phyloP scores from a whole-genome alignment of 2,113 vertebrate genomes.

The Benitochromis conjunctus region DNA sequence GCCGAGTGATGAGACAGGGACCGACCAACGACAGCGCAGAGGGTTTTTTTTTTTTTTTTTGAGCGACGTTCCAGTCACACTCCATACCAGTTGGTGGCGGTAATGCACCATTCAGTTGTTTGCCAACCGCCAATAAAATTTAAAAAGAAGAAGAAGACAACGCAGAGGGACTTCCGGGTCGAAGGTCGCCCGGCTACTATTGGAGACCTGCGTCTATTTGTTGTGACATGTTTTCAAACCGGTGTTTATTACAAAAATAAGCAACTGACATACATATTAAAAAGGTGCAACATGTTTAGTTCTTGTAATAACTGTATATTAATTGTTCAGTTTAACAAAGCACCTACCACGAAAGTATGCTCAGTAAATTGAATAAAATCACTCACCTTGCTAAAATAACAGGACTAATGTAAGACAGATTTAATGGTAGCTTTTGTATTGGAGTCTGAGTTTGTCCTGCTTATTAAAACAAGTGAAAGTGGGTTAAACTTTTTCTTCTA shows the following conservation, averaged over 20 bases:
- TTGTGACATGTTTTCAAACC: too few relatives aligned
- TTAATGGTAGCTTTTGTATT: neutral
- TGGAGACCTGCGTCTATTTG: too few relatives aligned
- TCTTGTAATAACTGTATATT: neutral
- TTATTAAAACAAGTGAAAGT: constrained; percentile 13
- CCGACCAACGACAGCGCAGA: too few relatives aligned
- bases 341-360: neutral
- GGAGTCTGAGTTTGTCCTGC: neutral
- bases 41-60: too few relatives aligned
- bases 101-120: too few relatives aligned
- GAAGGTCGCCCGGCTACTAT: too few relatives aligned
- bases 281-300: neutral
- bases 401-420: neutral
- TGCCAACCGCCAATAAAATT: too few relatives aligned
- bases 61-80: too few relatives aligned
- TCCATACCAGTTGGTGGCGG: too few relatives aligned
- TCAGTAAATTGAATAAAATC: neutral
- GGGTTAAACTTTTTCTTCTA: constrained; percentile 8
- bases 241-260: neutral
- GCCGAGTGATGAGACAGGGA: too few relatives aligned
- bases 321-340: neutral
- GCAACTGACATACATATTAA: neutral
- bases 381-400: neutral
- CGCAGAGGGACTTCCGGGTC: too few relatives aligned
- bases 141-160: too few relatives aligned